Evolutionary conservation across 2,797 vertebrate genomes (phyloP).

Genomic region (Phoebastria nigripes): DNA sequence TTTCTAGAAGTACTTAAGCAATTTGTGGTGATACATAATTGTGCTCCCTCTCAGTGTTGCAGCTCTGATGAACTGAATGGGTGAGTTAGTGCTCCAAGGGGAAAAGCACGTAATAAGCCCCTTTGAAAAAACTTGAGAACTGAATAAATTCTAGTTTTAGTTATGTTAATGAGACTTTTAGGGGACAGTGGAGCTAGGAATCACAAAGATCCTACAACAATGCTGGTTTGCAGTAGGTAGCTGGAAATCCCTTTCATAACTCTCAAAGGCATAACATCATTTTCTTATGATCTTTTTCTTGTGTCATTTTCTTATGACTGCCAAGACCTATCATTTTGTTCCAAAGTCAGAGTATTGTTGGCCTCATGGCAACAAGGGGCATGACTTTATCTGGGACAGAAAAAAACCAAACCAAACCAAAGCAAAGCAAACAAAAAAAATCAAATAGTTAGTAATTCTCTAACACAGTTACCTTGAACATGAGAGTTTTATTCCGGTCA

Average conservation of each 20-base stretch:
- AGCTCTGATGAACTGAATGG: neutral
- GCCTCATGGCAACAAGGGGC: neutral
- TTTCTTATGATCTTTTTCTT: neutral
- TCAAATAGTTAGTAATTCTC: neutral
- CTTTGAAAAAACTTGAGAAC: constrained; percentile 1
- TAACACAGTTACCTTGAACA: neutral
- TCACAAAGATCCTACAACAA: neutral
- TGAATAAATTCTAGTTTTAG: constrained; percentile 37
- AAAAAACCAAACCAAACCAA: neutral
- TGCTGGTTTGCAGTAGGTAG: neutral
- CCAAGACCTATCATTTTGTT: neutral
- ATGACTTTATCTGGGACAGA: neutral
- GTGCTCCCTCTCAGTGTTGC: neutral
- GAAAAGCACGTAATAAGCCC: neutral
- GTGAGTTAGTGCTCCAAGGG: neutral
- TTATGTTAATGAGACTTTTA: constrained; percentile 6
- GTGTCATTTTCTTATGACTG: neutral
- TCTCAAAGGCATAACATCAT: neutral
- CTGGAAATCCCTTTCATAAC: neutral
- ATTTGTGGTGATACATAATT: neutral
- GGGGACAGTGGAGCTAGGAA: neutral
- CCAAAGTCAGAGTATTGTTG: neutral
- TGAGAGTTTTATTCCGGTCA: rapidly evolving
- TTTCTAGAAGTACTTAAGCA: neutral
- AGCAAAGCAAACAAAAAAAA: neutral